Conservation (phyloP, 2,797 vertebrate genomes). For the Enteromius anoplus region DNA sequence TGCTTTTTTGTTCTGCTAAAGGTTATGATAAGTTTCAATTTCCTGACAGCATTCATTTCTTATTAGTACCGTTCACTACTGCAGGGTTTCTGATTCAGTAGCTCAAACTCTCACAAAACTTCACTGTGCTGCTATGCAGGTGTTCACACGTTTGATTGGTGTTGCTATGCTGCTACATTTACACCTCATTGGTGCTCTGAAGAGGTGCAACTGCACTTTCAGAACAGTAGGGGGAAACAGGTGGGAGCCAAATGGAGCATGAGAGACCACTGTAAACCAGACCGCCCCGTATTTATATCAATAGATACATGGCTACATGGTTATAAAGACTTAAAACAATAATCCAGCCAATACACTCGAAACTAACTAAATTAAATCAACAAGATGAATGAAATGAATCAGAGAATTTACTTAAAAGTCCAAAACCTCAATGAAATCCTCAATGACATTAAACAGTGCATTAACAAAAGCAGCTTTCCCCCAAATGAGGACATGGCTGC, state of each 20-base stretch:
- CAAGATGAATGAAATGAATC: neutral
- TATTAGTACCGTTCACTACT: neutral
- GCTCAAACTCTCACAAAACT: neutral
- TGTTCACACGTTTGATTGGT: constrained; percentile 31
- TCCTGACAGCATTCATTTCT: neutral
- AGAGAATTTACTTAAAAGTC: neutral
- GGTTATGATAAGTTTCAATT: neutral
- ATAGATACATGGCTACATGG: neutral
- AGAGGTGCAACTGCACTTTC: constrained; percentile 17
- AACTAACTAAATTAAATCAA: neutral
- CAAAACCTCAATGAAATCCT: neutral
- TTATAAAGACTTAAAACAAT: neutral
- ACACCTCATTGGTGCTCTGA: constrained; percentile 14
- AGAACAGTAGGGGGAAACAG: constrained; percentile 8
- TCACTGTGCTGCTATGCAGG: constrained; percentile 46
- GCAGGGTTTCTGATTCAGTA: constrained; percentile 4
- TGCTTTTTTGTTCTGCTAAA: neutral
- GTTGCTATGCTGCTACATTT: constrained; percentile 33
- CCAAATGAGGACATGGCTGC: neutral
- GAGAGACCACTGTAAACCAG: neutral
- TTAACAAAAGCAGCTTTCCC: neutral
- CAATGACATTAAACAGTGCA: neutral
- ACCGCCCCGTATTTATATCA: neutral
- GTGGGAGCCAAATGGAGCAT: constrained; percentile 6
- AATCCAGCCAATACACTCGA: neutral